These are phyloP conservation scores for Halcyon malimbica DNA, from an alignment of 2,113 vertebrate genomes.

Conservation along the genomic window DNA sequence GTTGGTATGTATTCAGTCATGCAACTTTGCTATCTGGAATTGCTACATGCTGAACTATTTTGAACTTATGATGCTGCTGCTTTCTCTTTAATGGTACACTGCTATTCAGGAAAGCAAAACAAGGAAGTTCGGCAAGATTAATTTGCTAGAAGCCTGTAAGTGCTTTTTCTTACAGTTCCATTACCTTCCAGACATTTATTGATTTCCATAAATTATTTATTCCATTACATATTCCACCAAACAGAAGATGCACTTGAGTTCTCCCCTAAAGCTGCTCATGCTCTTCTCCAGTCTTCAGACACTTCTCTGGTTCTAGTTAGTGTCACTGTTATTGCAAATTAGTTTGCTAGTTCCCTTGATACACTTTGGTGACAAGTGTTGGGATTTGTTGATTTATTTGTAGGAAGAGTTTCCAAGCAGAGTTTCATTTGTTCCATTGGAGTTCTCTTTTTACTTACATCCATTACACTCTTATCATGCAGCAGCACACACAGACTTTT, in stretches of 20 bases:
- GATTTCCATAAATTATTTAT: slow-evolving; percentile 56
- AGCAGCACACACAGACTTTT: neutral
- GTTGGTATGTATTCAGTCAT: neutral
- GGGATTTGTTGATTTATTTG: slow-evolving; percentile 14
- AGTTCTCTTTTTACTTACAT: slow-evolving; percentile 3
- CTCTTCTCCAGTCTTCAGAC: neutral
- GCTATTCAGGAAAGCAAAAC: neutral
- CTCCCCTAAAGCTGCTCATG: neutral
- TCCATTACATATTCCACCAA: neutral
- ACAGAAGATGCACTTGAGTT: neutral
- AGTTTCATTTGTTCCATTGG: neutral
- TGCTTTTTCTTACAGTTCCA: slow-evolving; percentile 26
- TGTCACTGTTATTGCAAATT: slow-evolving; percentile 4
- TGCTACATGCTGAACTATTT: neutral
- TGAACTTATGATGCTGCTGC: neutral
- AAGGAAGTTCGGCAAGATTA: neutral
- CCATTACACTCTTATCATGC: neutral
- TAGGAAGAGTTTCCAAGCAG: slow-evolving; percentile 2
- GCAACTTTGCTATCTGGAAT: neutral
- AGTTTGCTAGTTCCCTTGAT: slow-evolving; percentile 4
- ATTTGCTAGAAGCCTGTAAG: slow-evolving; percentile 40
- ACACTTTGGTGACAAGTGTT: neutral
- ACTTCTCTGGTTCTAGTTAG: neutral
- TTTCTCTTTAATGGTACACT: neutral
- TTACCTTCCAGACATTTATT: slow-evolving; percentile 38